phyloP scores from a whole-genome alignment of 2,888 invertebrate species.

The Sphaerophoria taeniata region DNA sequence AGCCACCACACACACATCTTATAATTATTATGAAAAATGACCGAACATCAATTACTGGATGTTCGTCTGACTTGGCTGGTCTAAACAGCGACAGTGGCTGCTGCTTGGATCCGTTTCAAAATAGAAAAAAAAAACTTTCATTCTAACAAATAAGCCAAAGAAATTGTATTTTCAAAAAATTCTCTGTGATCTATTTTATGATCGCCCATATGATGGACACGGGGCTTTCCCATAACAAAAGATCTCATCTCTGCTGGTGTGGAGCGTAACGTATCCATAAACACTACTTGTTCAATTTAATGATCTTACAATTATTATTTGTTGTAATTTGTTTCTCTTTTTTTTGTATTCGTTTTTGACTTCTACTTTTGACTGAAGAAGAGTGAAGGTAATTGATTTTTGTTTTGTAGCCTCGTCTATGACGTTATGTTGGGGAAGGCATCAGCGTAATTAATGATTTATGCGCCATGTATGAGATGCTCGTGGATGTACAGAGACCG shows the following conservation, averaged over 20 bases:
- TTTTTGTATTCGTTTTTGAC: conserved; percentile 5
- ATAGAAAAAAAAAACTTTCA: conserved; percentile 15
- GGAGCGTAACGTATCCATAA: conserved; percentile 69
- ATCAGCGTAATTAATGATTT: conserved; percentile 60
- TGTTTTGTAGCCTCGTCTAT: conserved; percentile 57
- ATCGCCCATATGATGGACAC: conserved; percentile 57
- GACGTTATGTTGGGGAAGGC: conserved; percentile 49
- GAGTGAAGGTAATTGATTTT: conserved; percentile 71
- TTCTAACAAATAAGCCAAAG: conserved; percentile 24
- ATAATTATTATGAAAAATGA: conserved; percentile 73
- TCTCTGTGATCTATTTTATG: conserved; percentile 67
- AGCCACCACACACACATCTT: conserved; percentile 60
- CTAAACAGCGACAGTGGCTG: conserved; percentile 29
- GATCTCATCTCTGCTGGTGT: conserved; percentile 19
- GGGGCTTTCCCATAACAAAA: conserved; percentile 44
- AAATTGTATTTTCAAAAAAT: conserved; percentile 23
- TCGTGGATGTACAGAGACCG: background rate
- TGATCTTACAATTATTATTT: conserved; percentile 72
- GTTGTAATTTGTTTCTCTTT: conserved; percentile 65
- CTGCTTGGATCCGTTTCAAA: conserved; percentile 35
- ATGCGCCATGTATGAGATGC: conserved; percentile 5
- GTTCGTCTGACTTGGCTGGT: conserved; percentile 1
- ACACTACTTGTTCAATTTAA: conserved; percentile 74
- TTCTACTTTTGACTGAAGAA: conserved; percentile 6
- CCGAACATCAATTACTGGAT: conserved; percentile 67